phyloP scores from a whole-genome alignment of 2,113 vertebrate species.

The Lethenteron camtschaticum region DNA sequence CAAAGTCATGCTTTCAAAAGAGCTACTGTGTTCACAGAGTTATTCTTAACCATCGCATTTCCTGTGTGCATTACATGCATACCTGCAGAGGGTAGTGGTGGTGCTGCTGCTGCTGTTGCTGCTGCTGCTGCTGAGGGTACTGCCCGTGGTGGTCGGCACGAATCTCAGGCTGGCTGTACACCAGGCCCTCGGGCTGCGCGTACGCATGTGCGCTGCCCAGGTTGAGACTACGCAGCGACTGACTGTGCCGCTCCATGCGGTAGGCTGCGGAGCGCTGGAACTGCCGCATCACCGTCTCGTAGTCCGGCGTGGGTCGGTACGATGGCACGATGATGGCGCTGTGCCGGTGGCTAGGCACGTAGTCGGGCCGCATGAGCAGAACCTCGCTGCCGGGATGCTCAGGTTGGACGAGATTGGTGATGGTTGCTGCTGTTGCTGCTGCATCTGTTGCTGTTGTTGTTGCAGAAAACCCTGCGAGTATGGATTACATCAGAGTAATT shows the following conservation, averaged over 20 bases:
- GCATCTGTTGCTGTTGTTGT: too few species aligned
- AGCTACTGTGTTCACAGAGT: too few species aligned
- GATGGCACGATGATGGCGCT: conserved; percentile 83
- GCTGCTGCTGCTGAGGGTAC: neutral
- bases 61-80: too few species aligned
- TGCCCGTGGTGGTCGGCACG: conserved; percentile 30
- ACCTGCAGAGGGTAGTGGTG: too few species aligned
- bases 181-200: conserved; percentile 55
- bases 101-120: too few species aligned
- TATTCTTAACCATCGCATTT: too few species aligned
- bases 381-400: conserved; percentile 72
- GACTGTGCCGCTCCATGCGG: conserved; percentile 55
- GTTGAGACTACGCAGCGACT: conserved; percentile 74
- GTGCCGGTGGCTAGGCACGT: conserved; percentile 73
- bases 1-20: too few species aligned
- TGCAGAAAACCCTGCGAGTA: too few species aligned
- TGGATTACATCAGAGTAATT: too few species aligned
- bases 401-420: conserved; percentile 79
- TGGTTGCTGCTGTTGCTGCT: conserved; percentile 23
- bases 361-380: conserved; percentile 54
- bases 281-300: conserved; percentile 79
- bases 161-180: conserved; percentile 89
- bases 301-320: conserved; percentile 77
- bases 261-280: conserved; percentile 39
- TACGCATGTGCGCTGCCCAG: conserved; percentile 69